Evolutionary conservation across 2,888 invertebrate genomes (phyloP).

Genomic region (Noctuana brunneofusca): DNA sequence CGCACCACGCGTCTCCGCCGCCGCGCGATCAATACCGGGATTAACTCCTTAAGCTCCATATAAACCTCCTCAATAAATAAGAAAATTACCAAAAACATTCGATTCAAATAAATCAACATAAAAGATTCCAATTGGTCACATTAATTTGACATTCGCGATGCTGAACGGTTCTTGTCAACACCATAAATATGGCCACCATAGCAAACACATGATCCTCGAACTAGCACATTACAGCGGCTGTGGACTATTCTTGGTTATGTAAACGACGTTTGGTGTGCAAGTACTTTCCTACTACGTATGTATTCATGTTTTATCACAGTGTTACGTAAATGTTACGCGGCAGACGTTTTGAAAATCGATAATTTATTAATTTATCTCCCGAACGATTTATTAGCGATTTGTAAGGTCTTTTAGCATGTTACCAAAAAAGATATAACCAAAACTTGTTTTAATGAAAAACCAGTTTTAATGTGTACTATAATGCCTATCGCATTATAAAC

Average conservation of each 20-base stretch:
- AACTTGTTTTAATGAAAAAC: too few species aligned
- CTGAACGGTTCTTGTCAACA: conserved; percentile 49
- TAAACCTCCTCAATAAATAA: conserved; percentile 28
- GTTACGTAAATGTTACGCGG: conserved; percentile 68
- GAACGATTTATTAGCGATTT: conserved; percentile 20
- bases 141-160: conserved; percentile 49
- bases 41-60: conserved; percentile 43
- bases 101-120: not conserved
- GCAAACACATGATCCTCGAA: conserved; percentile 69
- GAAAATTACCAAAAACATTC: conserved; percentile 9
- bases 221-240: conserved; percentile 45
- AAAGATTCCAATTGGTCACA: conserved; percentile 29
- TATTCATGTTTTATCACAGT: conserved; percentile 43
- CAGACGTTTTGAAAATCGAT: conserved; percentile 62
- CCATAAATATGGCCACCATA: conserved; percentile 62
- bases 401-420: not conserved
- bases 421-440: not conserved
- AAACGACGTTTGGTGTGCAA: conserved; percentile 44
- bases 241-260: conserved; percentile 55
- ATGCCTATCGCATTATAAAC: too few species aligned
- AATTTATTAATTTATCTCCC: conserved; percentile 44
- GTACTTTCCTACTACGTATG: conserved; percentile 40
- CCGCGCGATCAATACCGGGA: conserved; percentile 64
- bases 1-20: conserved; percentile 61
- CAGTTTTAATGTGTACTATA: too few species aligned